These are phyloP conservation scores for Teleogryllus occipitalis DNA, from an alignment of 1,140 invertebrate genomes.

Conservation along the genomic window DNA sequence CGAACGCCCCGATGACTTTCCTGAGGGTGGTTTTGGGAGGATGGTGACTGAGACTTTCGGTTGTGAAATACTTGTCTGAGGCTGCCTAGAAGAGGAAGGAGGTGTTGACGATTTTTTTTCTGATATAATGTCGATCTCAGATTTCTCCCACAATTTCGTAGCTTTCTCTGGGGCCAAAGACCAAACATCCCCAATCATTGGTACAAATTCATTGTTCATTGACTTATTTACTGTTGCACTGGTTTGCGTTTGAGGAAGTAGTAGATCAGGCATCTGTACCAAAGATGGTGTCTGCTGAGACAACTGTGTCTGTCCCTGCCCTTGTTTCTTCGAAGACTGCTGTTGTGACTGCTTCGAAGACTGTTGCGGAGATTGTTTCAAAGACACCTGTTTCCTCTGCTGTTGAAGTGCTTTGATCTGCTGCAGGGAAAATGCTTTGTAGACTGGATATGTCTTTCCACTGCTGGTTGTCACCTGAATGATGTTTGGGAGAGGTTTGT, in stretches of 20 bases:
- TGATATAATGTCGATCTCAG: not conserved
- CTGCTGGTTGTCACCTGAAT: constrained; percentile 18
- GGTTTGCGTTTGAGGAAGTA: not conserved
- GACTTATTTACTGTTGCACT: constrained; percentile 23
- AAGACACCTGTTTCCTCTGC: not conserved
- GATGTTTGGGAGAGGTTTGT: constrained; percentile 15
- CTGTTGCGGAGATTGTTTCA: constrained; percentile 6
- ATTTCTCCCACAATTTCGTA: constrained; percentile 15
- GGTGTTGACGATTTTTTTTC: not conserved
- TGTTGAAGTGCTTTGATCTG: constrained; percentile 18
- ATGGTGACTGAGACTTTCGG: constrained; percentile 18
- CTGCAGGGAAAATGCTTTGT: not conserved
- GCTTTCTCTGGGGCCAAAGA: constrained; percentile 26
- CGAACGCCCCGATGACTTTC: not conserved
- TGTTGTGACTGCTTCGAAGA: not conserved
- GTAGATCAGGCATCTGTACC: not conserved
- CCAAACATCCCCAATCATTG: constrained; percentile 40
- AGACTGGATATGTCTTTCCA: constrained; percentile 10
- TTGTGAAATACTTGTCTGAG: not conserved
- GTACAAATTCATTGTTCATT: constrained; percentile 37
- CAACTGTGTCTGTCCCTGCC: not conserved
- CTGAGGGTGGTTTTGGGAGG: constrained; percentile 11
- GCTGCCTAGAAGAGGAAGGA: not conserved
- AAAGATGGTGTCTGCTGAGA: not conserved
- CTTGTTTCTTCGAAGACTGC: not conserved